These are phyloP conservation scores for Hydropsyche betteni DNA, from an alignment of 2,888 invertebrate genomes.

Conservation along the genomic window DNA sequence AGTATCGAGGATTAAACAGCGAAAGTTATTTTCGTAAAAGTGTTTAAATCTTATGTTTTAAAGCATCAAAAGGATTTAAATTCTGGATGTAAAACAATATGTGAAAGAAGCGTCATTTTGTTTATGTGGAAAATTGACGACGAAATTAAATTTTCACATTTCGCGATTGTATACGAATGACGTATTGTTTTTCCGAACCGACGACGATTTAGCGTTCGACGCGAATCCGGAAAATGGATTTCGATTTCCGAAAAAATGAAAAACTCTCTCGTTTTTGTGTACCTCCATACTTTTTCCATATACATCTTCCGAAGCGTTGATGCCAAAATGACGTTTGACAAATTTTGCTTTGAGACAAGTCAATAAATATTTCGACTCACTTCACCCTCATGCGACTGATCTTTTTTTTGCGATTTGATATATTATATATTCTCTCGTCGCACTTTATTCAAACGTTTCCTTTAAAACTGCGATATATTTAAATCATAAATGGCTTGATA, in stretches of 20 bases:
- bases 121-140: background rate
- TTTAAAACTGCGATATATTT: too few relatives aligned
- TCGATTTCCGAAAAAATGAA: background rate
- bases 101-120: background rate
- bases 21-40: too few relatives aligned
- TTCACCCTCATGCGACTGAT: too few relatives aligned
- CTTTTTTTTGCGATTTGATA: too few relatives aligned
- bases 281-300: too few relatives aligned
- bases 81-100: background rate
- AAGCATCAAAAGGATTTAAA: too few relatives aligned
- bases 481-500: too few relatives aligned
- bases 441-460: too few relatives aligned
- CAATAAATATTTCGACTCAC: too few relatives aligned
- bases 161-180: conserved; percentile 9
- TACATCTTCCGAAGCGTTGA: background rate
- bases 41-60: too few relatives aligned
- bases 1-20: too few relatives aligned
- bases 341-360: background rate
- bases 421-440: too few relatives aligned
- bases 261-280: background rate
- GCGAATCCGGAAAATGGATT: conserved; percentile 14
- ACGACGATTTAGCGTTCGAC: background rate
- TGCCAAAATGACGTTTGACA: background rate
- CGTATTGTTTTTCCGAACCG: conserved; percentile 13
- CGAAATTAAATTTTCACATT: conserved; percentile 14